These are phyloP conservation scores for Amphipyra tragopoginis DNA, from an alignment of 2,888 invertebrate genomes.

Conservation along the genomic window DNA sequence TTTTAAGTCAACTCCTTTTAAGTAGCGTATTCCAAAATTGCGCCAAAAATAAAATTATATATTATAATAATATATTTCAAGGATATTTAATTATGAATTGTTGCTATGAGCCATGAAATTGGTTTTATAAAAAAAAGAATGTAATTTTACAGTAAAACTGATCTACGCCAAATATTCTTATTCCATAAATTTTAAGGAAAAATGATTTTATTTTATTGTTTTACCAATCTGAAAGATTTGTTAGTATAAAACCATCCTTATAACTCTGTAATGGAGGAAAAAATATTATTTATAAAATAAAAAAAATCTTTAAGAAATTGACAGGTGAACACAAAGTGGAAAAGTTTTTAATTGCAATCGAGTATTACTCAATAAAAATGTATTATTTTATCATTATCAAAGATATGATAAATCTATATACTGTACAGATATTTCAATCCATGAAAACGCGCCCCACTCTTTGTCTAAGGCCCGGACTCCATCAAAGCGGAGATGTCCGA, in stretches of 20 bases:
- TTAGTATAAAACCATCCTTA: not conserved
- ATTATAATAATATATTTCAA: conserved; percentile 36
- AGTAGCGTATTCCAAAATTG: conserved; percentile 29
- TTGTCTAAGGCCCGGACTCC: too few species aligned
- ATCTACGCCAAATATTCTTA: conserved; percentile 29
- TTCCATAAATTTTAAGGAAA: conserved; percentile 27
- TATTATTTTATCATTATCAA: conserved; percentile 7
- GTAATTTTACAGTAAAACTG: conserved; percentile 38
- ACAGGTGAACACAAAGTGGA: conserved; percentile 11
- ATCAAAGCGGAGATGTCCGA: too few species aligned
- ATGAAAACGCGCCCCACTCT: too few species aligned
- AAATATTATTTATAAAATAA: conserved; percentile 13
- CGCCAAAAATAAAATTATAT: conserved; percentile 17
- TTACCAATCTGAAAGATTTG: conserved; percentile 39
- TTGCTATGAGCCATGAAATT: conserved; percentile 16
- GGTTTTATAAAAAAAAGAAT: not conserved
- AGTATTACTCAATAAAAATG: conserved; percentile 9
- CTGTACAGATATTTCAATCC: too few species aligned
- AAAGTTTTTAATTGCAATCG: not conserved
- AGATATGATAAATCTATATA: not conserved
- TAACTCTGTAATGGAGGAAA: not conserved
- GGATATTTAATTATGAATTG: conserved; percentile 6
- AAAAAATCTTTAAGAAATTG: conserved; percentile 10
- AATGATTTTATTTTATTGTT: not conserved
- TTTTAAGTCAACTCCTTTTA: conserved; percentile 20